phyloP scores from a whole-genome alignment of 2,888 invertebrate species.

The Stenoptilia bipunctidactyla region DNA sequence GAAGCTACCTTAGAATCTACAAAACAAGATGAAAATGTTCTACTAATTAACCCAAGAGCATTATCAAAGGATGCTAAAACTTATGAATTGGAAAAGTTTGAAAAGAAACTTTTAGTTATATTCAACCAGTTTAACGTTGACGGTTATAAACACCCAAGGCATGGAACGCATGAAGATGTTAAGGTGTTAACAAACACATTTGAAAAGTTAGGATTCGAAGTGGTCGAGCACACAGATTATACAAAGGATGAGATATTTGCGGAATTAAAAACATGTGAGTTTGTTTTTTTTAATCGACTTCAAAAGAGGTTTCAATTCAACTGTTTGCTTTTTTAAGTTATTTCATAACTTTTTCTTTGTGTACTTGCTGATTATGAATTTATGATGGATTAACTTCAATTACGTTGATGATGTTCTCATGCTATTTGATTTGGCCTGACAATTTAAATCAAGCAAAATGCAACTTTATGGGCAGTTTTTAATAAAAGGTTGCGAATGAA shows the following conservation, averaged over 20 bases:
- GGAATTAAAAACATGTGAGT: slow-evolving; percentile 10
- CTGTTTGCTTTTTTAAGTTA: no score
- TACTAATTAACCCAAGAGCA: background rate
- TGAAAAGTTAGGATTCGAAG: slow-evolving; percentile 1
- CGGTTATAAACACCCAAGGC: background rate
- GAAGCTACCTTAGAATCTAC: no score
- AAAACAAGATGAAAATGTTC: no score
- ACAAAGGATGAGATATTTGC: background rate
- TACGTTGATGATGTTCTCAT: no score
- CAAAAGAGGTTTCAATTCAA: no score
- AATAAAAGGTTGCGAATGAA: no score
- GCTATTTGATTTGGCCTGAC: no score
- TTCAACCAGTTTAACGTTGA: slow-evolving; percentile 8
- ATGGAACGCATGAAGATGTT: slow-evolving; percentile 1
- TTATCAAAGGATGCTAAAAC: slow-evolving; percentile 6
- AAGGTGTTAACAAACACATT: background rate
- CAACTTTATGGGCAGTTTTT: no score
- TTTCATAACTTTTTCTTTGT: no score
- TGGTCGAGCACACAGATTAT: background rate
- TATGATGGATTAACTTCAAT: no score
- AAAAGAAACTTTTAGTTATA: slow-evolving; percentile 11
- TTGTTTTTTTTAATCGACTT: background rate
- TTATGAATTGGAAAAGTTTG: slow-evolving; percentile 13
- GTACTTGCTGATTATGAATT: no score
- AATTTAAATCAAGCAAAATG: no score